Evolutionary conservation across 2,113 vertebrate species (phyloP).

Genomic region (Antigone vipio): DNA sequence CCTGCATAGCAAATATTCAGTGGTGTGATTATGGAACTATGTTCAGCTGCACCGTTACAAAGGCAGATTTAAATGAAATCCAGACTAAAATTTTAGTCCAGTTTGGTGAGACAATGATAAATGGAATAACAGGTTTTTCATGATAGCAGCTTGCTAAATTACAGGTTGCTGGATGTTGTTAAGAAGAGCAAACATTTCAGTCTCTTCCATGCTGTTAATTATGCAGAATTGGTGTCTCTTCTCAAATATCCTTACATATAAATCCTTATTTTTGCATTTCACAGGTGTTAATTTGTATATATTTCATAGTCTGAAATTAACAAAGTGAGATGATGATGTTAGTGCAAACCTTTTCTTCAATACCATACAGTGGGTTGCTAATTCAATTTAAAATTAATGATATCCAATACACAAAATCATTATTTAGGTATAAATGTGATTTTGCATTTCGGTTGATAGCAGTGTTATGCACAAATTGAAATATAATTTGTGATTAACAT

Average conservation of each 20-base stretch:
- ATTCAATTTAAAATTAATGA: neutral
- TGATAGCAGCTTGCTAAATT: conserved; percentile 25
- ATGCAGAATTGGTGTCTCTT: conserved; percentile 18
- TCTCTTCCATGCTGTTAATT: conserved; percentile 33
- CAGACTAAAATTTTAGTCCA: conserved; percentile 13
- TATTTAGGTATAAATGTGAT: neutral
- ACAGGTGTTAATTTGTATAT: neutral
- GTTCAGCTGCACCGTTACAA: conserved; percentile 2
- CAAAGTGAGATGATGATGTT: neutral
- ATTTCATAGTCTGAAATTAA: conserved; percentile 5
- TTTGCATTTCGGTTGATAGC: neutral
- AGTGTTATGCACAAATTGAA: neutral
- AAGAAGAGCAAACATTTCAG: neutral
- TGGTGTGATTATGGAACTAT: neutral
- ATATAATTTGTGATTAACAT: neutral
- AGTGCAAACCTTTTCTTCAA: neutral
- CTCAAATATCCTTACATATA: neutral
- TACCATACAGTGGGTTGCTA: neutral
- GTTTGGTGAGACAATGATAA: conserved; percentile 28
- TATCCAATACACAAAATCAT: neutral
- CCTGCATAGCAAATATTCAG: neutral
- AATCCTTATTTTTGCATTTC: conserved; percentile 41
- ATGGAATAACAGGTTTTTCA: conserved; percentile 24
- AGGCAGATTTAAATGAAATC: conserved; percentile 47
- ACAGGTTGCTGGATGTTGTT: neutral